phyloP scores from a whole-genome alignment of 2,797 vertebrate species.

The Malacoraja senta region DNA sequence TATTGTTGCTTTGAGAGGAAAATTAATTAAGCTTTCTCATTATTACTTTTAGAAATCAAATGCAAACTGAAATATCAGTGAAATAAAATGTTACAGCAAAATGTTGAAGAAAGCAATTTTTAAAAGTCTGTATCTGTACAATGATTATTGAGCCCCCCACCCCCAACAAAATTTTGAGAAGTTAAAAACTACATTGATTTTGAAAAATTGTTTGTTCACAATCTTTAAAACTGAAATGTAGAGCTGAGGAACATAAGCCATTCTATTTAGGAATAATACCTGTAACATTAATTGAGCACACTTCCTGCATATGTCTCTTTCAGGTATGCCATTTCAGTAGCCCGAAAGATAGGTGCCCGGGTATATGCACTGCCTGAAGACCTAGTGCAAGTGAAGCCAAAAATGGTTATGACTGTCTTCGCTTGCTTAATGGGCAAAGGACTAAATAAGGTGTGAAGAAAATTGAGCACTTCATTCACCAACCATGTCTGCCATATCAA shows the following conservation, averaged over 20 bases:
- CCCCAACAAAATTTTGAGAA: background rate
- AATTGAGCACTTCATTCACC: background rate
- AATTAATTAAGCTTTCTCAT: background rate
- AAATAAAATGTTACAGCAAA: background rate
- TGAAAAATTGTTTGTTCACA: background rate
- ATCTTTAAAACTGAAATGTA: background rate
- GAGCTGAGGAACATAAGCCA: background rate
- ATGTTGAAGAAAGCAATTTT: background rate
- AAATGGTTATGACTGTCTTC: constrained; percentile 97
- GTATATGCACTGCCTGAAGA: constrained; percentile 93
- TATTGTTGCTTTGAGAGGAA: background rate
- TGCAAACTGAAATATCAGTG: background rate
- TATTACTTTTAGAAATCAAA: background rate
- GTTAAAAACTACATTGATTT: background rate
- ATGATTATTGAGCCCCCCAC: background rate
- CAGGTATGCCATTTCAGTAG: constrained; percentile 91
- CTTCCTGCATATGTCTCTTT: constrained; percentile 47
- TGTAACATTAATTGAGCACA: background rate
- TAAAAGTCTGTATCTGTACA: background rate
- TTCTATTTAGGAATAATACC: background rate
- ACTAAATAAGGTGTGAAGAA: constrained; percentile 63
- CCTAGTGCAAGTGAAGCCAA: constrained; percentile 88
- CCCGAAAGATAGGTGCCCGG: constrained; percentile 88
- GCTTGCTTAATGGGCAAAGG: constrained; percentile 88
- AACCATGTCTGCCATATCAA: constrained; percentile 22